These are phyloP conservation scores for Dasysyrphus albostriatus DNA, from an alignment of 2,888 invertebrate species.

Conservation along the genomic window DNA sequence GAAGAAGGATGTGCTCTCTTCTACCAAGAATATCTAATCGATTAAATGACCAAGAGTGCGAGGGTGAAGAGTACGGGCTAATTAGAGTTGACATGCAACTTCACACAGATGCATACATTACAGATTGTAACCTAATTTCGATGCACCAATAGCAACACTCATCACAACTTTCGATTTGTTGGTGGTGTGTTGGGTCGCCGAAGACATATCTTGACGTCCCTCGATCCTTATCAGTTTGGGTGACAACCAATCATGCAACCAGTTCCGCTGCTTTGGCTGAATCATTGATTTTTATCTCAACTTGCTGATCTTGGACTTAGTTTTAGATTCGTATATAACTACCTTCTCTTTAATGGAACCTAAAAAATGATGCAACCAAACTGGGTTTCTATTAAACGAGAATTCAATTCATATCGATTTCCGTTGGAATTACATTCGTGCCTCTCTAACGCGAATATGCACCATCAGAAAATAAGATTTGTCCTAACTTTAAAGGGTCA, in stretches of 20 bases:
- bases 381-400: slow-evolving; percentile 2
- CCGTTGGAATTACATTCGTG: neutral
- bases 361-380: slow-evolving; percentile 12
- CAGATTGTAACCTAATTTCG: slow-evolving; percentile 52
- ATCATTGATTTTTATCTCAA: slow-evolving; percentile 36
- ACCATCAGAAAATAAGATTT: too few relatives aligned
- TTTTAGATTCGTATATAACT: neutral
- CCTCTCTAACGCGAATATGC: too few relatives aligned
- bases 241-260: slow-evolving; percentile 69
- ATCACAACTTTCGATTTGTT: neutral
- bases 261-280: slow-evolving; percentile 23
- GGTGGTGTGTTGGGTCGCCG: slow-evolving; percentile 56
- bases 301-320: slow-evolving; percentile 33
- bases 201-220: slow-evolving; percentile 50
- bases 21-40: neutral
- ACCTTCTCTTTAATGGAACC: neutral
- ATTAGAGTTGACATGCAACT: slow-evolving; percentile 29
- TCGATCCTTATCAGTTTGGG: slow-evolving; percentile 60
- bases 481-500: too few relatives aligned
- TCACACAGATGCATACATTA: slow-evolving; percentile 48
- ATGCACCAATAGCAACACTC: neutral
- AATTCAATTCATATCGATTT: slow-evolving; percentile 41
- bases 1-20: slow-evolving; percentile 14
- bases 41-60: slow-evolving; percentile 18
- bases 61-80: slow-evolving; percentile 9